Conservation (phyloP, 2,888 invertebrate genomes). For the Xanthia icteritia region DNA sequence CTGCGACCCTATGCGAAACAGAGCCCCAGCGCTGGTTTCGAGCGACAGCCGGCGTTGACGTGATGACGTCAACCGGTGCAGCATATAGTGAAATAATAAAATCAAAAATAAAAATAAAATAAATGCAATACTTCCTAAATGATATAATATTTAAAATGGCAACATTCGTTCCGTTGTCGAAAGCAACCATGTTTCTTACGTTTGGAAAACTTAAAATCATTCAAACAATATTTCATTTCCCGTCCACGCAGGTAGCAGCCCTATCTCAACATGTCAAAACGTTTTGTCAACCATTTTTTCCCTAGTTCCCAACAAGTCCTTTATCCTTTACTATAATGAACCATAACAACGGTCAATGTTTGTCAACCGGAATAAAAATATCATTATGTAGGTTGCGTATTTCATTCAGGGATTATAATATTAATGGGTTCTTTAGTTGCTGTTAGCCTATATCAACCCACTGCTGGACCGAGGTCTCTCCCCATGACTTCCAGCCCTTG, state of each 20-base stretch:
- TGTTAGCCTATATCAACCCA: not conserved
- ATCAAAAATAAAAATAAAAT: too few species aligned
- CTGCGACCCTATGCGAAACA: too few species aligned
- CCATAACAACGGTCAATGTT: conserved; percentile 71
- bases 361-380: conserved; percentile 67
- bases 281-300: conserved; percentile 77
- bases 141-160: too few species aligned
- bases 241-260: conserved; percentile 65
- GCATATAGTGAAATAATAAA: too few species aligned
- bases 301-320: conserved; percentile 70
- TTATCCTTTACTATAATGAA: conserved; percentile 77
- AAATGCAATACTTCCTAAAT: too few species aligned
- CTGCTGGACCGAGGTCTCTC: not conserved
- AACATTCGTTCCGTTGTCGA: too few species aligned
- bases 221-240: conserved; percentile 27
- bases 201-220: conserved; percentile 31
- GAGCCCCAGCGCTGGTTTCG: too few species aligned
- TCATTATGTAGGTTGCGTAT: conserved; percentile 21
- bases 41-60: too few species aligned
- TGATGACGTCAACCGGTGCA: too few species aligned
- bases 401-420: not conserved
- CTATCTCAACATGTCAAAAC: conserved; percentile 74
- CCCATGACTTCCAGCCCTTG: not conserved
- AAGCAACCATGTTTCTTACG: conserved; percentile 3
- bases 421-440: not conserved